Percentiles rank a stretch among this genome's conserved stretches.
Evolutionary conservation across 92 coral and sea anemone species (phyloP).

Genomic region (Epizoanthus scotinus): DNA sequence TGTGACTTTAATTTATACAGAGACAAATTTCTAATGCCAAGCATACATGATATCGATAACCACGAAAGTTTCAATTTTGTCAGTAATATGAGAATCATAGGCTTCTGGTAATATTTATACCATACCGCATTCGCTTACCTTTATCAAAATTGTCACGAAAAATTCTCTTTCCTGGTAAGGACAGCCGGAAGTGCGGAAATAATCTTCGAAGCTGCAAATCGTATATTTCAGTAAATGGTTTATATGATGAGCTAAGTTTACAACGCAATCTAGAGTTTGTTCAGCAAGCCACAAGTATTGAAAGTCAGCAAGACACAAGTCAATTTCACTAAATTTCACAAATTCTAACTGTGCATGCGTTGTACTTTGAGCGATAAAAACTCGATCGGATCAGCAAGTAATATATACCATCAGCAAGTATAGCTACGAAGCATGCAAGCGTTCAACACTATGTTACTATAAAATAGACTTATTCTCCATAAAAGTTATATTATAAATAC

Average conservation of each 20-base stretch:
- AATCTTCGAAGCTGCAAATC: slow-evolving; percentile 64
- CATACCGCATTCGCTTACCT: slow-evolving; percentile 67
- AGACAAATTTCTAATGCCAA: background rate
- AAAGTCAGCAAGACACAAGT: background rate
- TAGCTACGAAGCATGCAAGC: too few relatives aligned
- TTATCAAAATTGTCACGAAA: slow-evolving; percentile 87
- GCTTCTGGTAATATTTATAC: too few relatives aligned
- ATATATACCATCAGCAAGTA: too few relatives aligned
- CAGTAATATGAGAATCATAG: too few relatives aligned
- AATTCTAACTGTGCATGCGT: too few relatives aligned
- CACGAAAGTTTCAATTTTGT: too few relatives aligned
- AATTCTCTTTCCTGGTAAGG: slow-evolving; percentile 82
- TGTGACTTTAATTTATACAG: background rate
- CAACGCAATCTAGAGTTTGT: background rate
- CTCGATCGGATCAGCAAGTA: too few relatives aligned
- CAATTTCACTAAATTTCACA: too few relatives aligned
- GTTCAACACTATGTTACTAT: background rate
- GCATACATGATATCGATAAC: too few relatives aligned
- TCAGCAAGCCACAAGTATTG: background rate
- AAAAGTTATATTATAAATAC: too few relatives aligned
- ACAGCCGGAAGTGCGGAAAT: slow-evolving; percentile 82
- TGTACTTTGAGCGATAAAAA: too few relatives aligned
- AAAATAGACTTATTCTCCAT: too few relatives aligned
- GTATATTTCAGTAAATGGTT: background rate
- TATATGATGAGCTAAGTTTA: background rate